Percentiles rank a stretch among this genome's conserved stretches.
These are phyloP conservation scores for Sialis fuliginosa DNA, from an alignment of 2,888 invertebrate species.

Conservation along the genomic window DNA sequence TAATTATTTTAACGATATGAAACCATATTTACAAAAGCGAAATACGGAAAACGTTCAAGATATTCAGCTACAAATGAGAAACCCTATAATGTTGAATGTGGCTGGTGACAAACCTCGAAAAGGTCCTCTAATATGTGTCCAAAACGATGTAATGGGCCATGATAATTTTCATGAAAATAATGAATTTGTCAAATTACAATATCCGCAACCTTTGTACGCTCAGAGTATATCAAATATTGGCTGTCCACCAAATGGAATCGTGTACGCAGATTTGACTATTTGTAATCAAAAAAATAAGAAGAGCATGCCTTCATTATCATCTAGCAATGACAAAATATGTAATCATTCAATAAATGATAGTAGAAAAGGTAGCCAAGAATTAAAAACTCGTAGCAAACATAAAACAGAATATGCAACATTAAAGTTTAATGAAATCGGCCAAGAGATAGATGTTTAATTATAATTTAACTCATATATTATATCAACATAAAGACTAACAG, in stretches of 20 bases:
- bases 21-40: conserved; percentile 3
- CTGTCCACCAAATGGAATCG: conserved; percentile 20
- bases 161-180: conserved; percentile 20
- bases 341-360: conserved; percentile 6
- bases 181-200: conserved; percentile 24
- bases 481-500: not conserved
- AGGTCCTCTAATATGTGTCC: conserved; percentile 5
- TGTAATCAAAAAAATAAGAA: conserved; percentile 17
- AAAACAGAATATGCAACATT: conserved; percentile 44
- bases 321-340: conserved; percentile 10
- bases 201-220: conserved; percentile 23
- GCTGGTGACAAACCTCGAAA: conserved; percentile 2
- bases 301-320: conserved; percentile 8
- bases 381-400: conserved; percentile 17
- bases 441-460: conserved; percentile 43
- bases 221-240: conserved; percentile 9
- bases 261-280: conserved; percentile 30
- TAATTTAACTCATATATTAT: not conserved
- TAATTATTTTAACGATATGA: conserved; percentile 1
- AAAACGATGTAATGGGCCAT: conserved; percentile 5
- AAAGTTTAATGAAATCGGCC: conserved; percentile 47
- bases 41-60: not conserved
- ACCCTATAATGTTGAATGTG: conserved; percentile 3
- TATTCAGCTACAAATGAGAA: conserved; percentile 4
- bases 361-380: conserved; percentile 16